phyloP scores from a whole-genome alignment of 92 coral and sea anemone species.

The Zoanthus gigantus region DNA sequence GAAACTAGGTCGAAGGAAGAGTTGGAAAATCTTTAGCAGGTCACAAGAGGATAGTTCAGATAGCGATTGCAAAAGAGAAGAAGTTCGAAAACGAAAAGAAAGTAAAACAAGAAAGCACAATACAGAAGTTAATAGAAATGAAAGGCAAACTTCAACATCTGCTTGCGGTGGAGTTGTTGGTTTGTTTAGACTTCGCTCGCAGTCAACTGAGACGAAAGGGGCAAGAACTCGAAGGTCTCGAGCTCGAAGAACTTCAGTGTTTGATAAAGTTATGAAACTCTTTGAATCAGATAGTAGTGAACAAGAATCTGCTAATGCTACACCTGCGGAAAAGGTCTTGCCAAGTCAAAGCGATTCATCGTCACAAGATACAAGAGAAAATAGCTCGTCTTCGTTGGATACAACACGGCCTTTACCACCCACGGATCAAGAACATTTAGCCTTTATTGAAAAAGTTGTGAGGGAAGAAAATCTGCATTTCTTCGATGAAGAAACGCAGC shows the following conservation, averaged over 20 bases:
- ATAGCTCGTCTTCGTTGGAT: not conserved
- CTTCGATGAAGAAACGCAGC: conserved; percentile 74
- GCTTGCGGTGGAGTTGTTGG: conserved; percentile 22
- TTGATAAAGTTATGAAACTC: conserved; percentile 57
- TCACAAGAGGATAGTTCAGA: conserved; percentile 38
- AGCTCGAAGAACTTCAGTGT: conserved; percentile 14
- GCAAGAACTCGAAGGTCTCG: conserved; percentile 14
- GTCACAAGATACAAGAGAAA: conserved; percentile 1
- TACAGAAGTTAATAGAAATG: not conserved
- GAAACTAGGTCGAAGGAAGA: conserved; percentile 49
- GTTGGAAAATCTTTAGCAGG: conserved; percentile 39
- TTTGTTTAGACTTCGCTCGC: conserved; percentile 36
- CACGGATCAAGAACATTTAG: conserved; percentile 34
- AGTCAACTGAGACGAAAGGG: conserved; percentile 32
- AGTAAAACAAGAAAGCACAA: conserved; percentile 8
- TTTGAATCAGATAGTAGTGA: conserved; percentile 55
- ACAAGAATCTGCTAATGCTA: conserved; percentile 13
- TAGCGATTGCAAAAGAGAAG: conserved; percentile 25
- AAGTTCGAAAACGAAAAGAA: conserved; percentile 31
- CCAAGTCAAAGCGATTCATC: conserved; percentile 1
- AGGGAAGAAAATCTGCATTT: conserved; percentile 78
- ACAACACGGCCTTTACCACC: not conserved
- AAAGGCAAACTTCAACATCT: conserved; percentile 52
- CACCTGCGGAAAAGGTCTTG: conserved; percentile 17
- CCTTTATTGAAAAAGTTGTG: conserved; percentile 52